Evolutionary conservation across 2,888 invertebrate genomes (phyloP).

Genomic region (Oeneis ivallda): DNA sequence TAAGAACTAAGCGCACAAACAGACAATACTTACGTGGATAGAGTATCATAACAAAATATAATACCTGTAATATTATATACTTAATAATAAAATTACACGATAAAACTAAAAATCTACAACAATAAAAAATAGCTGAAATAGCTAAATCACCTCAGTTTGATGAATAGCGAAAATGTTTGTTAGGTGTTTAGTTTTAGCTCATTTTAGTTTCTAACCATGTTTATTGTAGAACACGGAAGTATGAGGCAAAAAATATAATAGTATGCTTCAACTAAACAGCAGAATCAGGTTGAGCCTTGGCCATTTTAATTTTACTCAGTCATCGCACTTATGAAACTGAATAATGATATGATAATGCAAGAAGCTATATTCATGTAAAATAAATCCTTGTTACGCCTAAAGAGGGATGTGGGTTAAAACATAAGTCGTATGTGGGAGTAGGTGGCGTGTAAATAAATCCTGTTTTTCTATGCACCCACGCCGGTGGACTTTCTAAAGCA

Average conservation of each 20-base stretch:
- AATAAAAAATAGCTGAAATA: not conserved
- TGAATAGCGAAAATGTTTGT: not conserved
- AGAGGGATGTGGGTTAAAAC: constrained; percentile 50
- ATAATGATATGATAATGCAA: constrained; percentile 21
- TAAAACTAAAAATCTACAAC: too few relatives aligned
- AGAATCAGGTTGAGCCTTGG: constrained; percentile 20
- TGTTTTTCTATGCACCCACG: constrained; percentile 69
- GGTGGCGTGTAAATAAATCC: constrained; percentile 47
- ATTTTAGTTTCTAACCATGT: too few relatives aligned
- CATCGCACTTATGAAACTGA: constrained; percentile 12
- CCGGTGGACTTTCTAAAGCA: constrained; percentile 64
- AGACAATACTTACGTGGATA: too few relatives aligned
- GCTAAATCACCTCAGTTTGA: not conserved
- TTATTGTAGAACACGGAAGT: constrained; percentile 12
- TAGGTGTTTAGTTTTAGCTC: too few relatives aligned
- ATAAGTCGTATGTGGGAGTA: constrained; percentile 39
- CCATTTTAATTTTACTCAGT: constrained; percentile 10
- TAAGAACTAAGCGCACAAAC: not conserved
- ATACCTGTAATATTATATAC: too few relatives aligned
- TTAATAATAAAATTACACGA: not conserved
- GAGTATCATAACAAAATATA: too few relatives aligned
- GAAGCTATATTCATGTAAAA: constrained; percentile 22
- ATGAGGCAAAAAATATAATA: constrained; percentile 7
- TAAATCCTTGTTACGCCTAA: constrained; percentile 31
- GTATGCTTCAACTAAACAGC: constrained; percentile 3